Evolutionary conservation across 2,888 invertebrate species (phyloP).

Genomic region (Eudemis profundana): DNA sequence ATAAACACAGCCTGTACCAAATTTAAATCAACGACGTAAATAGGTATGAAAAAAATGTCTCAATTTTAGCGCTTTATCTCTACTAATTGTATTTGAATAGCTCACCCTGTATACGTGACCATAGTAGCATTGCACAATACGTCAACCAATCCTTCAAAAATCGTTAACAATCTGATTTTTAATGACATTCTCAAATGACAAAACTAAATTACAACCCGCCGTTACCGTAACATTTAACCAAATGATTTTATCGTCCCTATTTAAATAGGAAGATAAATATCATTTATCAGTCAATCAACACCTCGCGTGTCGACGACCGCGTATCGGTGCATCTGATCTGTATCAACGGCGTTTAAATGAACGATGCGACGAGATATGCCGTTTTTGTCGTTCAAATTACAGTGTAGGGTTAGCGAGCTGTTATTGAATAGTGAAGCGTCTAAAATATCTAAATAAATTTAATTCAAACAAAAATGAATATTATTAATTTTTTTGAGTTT

Average conservation of each 20-base stretch:
- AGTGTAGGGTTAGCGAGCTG: slow-evolving; percentile 21
- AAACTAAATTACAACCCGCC: not conserved
- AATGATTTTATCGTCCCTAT: slow-evolving; percentile 33
- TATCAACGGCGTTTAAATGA: slow-evolving; percentile 48
- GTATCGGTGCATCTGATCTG: slow-evolving; percentile 34
- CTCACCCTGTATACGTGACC: too few relatives aligned
- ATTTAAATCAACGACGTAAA: too few relatives aligned
- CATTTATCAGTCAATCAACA: slow-evolving; percentile 40
- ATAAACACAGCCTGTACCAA: too few relatives aligned
- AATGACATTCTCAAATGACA: slow-evolving; percentile 11
- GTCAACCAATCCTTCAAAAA: too few relatives aligned
- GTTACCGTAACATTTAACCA: slow-evolving; percentile 14
- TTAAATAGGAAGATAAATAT: slow-evolving; percentile 31
- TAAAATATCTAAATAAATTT: too few relatives aligned
- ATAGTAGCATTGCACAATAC: not conserved
- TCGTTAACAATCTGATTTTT: too few relatives aligned
- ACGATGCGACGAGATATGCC: slow-evolving; percentile 53
- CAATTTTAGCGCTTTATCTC: too few relatives aligned
- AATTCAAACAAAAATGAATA: too few relatives aligned
- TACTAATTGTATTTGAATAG: too few relatives aligned
- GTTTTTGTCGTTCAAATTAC: slow-evolving; percentile 57
- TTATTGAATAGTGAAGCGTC: too few relatives aligned
- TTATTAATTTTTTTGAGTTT: too few relatives aligned
- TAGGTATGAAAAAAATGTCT: too few relatives aligned
- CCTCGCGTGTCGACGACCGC: slow-evolving; percentile 35